These are phyloP conservation scores for Synergus itoensis DNA, from an alignment of 2,888 invertebrate species.

Conservation along the genomic window DNA sequence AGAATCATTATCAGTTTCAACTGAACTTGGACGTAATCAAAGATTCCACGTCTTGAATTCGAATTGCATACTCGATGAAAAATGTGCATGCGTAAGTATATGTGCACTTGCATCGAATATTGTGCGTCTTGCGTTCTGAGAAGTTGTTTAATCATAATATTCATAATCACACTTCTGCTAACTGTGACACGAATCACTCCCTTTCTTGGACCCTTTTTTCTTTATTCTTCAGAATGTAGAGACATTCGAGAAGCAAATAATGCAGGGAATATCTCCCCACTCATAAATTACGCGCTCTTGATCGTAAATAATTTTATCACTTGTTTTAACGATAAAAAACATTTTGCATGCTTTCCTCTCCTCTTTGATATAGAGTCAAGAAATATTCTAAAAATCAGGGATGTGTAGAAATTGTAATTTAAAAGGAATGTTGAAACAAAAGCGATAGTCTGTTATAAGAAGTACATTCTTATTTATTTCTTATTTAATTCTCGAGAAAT, in stretches of 20 bases:
- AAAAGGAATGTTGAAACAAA: neutral
- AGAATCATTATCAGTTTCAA: conserved; percentile 33
- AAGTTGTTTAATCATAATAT: neutral
- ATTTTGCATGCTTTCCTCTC: neutral
- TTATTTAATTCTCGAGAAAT: neutral
- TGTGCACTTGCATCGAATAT: neutral
- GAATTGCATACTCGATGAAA: neutral
- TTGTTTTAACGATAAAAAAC: conserved; percentile 16
- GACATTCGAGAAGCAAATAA: neutral
- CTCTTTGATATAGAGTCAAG: neutral
- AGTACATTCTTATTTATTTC: neutral
- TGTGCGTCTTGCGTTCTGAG: neutral
- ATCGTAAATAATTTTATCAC: conserved; percentile 33
- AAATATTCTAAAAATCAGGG: conserved; percentile 9
- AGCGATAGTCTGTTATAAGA: neutral
- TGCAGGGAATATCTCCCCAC: neutral
- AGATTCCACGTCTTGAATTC: conserved; percentile 1
- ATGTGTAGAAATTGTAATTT: neutral
- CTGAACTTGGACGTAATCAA: neutral
- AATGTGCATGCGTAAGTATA: neutral
- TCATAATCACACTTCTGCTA: neutral
- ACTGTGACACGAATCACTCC: neutral
- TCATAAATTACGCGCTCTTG: conserved; percentile 4
- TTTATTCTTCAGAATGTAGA: neutral
- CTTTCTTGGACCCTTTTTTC: neutral